Evolutionary conservation across 2,113 vertebrate species (phyloP), one percentile per base, ranked within the genome.

Genomic region (Saguinus midas): DNA sequence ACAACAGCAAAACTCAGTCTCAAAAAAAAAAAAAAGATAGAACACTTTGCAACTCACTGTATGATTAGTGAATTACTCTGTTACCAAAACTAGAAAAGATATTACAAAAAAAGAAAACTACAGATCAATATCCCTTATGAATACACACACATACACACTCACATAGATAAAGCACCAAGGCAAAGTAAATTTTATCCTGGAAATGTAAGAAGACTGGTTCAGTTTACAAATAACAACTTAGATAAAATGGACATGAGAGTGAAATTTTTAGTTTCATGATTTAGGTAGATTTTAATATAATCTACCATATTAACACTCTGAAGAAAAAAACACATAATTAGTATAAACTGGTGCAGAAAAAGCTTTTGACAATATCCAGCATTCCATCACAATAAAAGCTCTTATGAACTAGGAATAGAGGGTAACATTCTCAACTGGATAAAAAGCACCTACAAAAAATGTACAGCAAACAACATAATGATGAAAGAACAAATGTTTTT

Each of bases 21-120:
- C 37, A 40, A 40, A 40, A 40, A 40, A 29, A 58, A 78, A 83
- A 76, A 76, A 5, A 14, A 8, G 83, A 84, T 4, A 79, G 29
- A 79, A 72, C n/a, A 85, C 8, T 76, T 76, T 23, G 45, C n/a
- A 81, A 66, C 12, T 87, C 6, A 40, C 50, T 91, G 27, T 80
- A 81, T 91, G 73, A 57, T 81, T 37, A 90, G 5, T 21, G 12
- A 96, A 86, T 84, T 81, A 96, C 40, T 86, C 52, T 90, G 18
- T 50, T 48, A 35, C 14, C 27, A 85, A 93, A 90, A 50, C n/a
- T 27, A 73, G 72, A 25, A 48, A 87, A 91, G 43, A 80, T n/a
- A 70, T 90, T 57, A 93, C 48, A 58, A 50, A 35, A 35, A 20
- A 87, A 72, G 29, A 87, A 75, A 92, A 37, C n/a, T 20, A 80